phyloP scores from a whole-genome alignment of 1,140 invertebrate genomes.

The Drosophila setifemur region DNA sequence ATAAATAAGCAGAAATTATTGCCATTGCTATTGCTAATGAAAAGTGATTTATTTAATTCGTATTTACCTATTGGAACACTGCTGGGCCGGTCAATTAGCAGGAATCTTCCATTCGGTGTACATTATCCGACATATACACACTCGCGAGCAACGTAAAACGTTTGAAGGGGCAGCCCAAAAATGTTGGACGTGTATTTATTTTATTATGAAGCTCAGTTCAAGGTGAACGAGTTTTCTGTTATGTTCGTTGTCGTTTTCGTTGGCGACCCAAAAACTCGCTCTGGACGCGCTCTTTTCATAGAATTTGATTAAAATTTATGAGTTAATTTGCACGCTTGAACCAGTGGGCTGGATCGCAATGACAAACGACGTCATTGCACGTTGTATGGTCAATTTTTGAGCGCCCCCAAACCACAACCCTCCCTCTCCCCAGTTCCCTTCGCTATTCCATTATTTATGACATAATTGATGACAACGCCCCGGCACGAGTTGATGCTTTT shows the following conservation, averaged over 20 bases:
- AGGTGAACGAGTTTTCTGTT: conserved; percentile 41
- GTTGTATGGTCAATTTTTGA: conserved; percentile 30
- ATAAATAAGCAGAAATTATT: conserved; percentile 3
- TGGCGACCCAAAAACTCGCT: conserved; percentile 36
- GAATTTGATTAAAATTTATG: conserved; percentile 65
- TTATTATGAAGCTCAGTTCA: conserved; percentile 42
- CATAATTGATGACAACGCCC: conserved; percentile 58
- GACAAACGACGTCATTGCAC: conserved; percentile 29
- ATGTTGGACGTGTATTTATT: conserved; percentile 14
- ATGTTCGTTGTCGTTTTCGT: neutral
- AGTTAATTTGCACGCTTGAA: conserved; percentile 47
- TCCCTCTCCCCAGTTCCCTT: conserved; percentile 2
- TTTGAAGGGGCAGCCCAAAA: conserved; percentile 18
- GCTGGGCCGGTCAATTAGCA: conserved; percentile 34
- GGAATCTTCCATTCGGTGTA: neutral
- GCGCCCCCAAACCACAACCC: conserved; percentile 4
- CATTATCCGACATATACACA: conserved; percentile 17
- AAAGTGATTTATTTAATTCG: conserved; percentile 50
- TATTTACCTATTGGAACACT: conserved; percentile 4
- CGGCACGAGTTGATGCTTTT: conserved; percentile 30
- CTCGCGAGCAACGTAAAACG: neutral
- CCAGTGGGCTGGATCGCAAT: conserved; percentile 16
- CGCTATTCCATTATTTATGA: conserved; percentile 40
- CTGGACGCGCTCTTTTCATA: conserved; percentile 33
- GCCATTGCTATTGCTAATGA: conserved; percentile 17